Evolutionary conservation across 2,888 invertebrate species (phyloP).

Genomic region (Sinohyriopsis cumingii): DNA sequence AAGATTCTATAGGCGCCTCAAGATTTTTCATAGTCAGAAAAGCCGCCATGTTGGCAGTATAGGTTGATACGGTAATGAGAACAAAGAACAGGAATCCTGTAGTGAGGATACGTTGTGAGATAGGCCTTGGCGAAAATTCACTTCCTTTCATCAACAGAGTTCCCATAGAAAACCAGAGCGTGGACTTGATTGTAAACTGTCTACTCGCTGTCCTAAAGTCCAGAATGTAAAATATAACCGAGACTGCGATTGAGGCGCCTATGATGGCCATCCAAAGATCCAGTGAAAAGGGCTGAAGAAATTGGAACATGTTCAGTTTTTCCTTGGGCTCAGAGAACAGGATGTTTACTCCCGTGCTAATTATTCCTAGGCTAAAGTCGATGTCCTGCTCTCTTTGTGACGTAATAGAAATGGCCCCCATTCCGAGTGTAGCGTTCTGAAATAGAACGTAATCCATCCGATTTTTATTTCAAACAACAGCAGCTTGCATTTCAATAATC

Average conservation of each 20-base stretch:
- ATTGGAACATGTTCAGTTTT: constrained; percentile 59
- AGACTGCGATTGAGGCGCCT: constrained; percentile 52
- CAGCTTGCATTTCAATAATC: background rate
- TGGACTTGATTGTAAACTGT: constrained; percentile 55
- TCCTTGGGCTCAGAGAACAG: constrained; percentile 55
- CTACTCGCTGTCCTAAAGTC: constrained; percentile 51
- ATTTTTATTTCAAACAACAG: background rate
- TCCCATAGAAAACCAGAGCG: constrained; percentile 56
- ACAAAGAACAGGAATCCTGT: constrained; percentile 64
- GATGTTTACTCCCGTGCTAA: constrained; percentile 62
- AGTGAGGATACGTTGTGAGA: constrained; percentile 60
- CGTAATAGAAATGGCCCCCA: constrained; percentile 64
- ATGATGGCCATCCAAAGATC: constrained; percentile 64
- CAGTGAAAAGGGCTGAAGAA: constrained; percentile 59
- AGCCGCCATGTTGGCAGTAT: constrained; percentile 66
- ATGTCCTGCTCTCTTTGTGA: constrained; percentile 56
- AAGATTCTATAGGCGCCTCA: constrained; percentile 47
- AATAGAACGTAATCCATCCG: constrained; percentile 8
- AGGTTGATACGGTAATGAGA: constrained; percentile 62
- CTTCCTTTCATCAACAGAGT: constrained; percentile 61
- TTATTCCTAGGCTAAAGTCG: constrained; percentile 61
- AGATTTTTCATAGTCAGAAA: constrained; percentile 61
- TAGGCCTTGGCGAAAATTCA: constrained; percentile 57
- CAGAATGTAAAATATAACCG: constrained; percentile 49
- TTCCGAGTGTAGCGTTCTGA: constrained; percentile 60